These are phyloP conservation scores for Pyralis farinalis DNA, from an alignment of 2,888 invertebrate genomes.

Conservation along the genomic window DNA sequence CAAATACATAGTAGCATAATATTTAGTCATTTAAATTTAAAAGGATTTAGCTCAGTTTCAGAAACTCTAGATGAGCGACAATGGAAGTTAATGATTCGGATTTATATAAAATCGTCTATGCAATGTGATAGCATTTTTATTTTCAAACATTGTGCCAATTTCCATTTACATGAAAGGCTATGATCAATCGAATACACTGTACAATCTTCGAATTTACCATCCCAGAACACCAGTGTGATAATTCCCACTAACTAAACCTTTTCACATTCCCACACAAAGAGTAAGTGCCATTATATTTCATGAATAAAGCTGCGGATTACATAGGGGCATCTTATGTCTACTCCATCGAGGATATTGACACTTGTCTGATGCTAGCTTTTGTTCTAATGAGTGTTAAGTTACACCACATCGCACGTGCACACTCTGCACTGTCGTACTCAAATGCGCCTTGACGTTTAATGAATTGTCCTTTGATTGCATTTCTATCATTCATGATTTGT, in stretches of 20 bases:
- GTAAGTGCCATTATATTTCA: slow-evolving; percentile 56
- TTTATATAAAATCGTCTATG: too few species aligned
- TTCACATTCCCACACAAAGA: slow-evolving; percentile 51
- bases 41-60: too few species aligned
- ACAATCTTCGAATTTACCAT: not conserved
- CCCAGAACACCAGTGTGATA: not conserved
- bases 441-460: not conserved
- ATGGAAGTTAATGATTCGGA: too few species aligned
- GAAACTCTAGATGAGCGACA: too few species aligned
- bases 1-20: too few species aligned
- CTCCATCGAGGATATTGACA: slow-evolving; percentile 69
- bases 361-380: slow-evolving; percentile 66
- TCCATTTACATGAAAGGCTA: too few species aligned
- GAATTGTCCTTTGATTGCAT: slow-evolving; percentile 10
- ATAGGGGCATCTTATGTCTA: slow-evolving; percentile 71
- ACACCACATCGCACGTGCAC: slow-evolving; percentile 38
- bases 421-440: slow-evolving; percentile 2
- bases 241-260: not conserved
- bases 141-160: too few species aligned
- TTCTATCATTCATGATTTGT: not conserved
- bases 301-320: slow-evolving; percentile 61
- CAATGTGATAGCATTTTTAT: too few species aligned
- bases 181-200: too few species aligned
- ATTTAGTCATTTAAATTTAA: too few species aligned
- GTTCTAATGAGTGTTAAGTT: slow-evolving; percentile 66